A percentile compares a stretch with the other conserved stretches of the same genome.
Conservation (phyloP, 1,140 invertebrate genomes). For the Drosophila tropicalis region DNA sequence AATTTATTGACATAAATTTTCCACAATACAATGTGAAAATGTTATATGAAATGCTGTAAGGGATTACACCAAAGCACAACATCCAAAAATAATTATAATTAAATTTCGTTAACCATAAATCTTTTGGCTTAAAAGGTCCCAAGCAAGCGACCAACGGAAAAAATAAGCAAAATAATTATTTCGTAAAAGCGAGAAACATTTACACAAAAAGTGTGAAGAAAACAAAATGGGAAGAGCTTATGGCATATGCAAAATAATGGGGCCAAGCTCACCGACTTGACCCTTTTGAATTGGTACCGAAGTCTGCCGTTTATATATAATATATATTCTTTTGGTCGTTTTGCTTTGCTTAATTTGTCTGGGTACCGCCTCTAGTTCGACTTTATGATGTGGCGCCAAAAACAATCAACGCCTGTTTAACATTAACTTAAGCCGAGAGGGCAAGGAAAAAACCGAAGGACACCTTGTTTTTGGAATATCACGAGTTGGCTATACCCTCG, state of each 20-base stretch:
- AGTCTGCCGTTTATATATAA: background rate
- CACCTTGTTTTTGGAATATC: background rate
- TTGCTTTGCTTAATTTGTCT: slow-evolving; percentile 56
- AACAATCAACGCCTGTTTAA: slow-evolving; percentile 34
- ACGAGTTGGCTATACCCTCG: background rate
- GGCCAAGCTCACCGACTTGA: slow-evolving; percentile 37
- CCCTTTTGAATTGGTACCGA: slow-evolving; percentile 27
- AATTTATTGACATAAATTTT: slow-evolving; percentile 6
- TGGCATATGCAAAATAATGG: slow-evolving; percentile 61
- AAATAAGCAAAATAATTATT: slow-evolving; percentile 38
- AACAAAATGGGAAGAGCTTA: slow-evolving; percentile 18
- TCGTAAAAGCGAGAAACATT: slow-evolving; percentile 16
- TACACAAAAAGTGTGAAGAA: slow-evolving; percentile 23
- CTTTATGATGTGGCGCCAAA: slow-evolving; percentile 43
- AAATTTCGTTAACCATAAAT: background rate
- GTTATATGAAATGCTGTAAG: no score
- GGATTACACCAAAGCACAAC: background rate
- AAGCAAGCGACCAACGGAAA: background rate
- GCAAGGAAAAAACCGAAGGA: background rate
- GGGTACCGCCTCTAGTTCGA: slow-evolving; percentile 32
- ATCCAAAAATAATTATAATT: background rate
- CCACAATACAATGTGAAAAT: background rate
- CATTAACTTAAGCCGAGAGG: slow-evolving; percentile 15
- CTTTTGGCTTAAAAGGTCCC: background rate
- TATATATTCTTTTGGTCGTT: slow-evolving; percentile 2